Percentiles rank a stretch among this genome's conserved stretches.
These are phyloP conservation scores for Cranoglanis bouderius DNA, from an alignment of 2,113 vertebrate species.

Conservation along the genomic window DNA sequence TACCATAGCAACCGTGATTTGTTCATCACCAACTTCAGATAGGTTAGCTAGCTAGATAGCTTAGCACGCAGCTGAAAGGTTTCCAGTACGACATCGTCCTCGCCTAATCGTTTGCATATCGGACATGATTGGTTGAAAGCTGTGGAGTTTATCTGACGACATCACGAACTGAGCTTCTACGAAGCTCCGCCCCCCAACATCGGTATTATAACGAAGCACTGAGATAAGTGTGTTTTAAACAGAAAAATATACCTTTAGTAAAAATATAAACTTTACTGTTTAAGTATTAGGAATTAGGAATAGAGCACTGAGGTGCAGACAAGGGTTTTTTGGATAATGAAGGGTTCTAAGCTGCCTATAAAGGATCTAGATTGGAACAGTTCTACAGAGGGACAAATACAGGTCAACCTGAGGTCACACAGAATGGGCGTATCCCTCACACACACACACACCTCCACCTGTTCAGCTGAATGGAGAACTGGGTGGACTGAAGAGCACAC, in stretches of 20 bases:
- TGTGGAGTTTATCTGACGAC: no score
- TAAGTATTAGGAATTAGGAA: no score
- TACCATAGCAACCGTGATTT: background rate
- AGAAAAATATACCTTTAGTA: no score
- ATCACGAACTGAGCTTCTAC: background rate
- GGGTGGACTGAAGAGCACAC: slow-evolving; percentile 3
- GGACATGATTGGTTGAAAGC: background rate
- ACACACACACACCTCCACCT: background rate
- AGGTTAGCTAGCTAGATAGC: background rate
- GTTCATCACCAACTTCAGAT: background rate
- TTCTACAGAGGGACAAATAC: background rate
- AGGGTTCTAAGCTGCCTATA: background rate
- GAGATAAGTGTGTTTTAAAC: no score
- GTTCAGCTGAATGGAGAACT: slow-evolving; percentile 22
- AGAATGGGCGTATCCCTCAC: background rate
- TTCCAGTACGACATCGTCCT: background rate
- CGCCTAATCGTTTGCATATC: background rate
- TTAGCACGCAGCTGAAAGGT: background rate
- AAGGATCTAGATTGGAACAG: background rate
- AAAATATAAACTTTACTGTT: no score
- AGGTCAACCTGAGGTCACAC: background rate
- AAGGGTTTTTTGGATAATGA: background rate
- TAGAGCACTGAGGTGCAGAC: background rate
- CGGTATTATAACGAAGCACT: background rate
- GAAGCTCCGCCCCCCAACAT: background rate